A percentile compares a stretch with the other conserved stretches of the same genome.
Evolutionary conservation across 2,113 vertebrate species (phyloP).

Genomic region (Anser cygnoides): DNA sequence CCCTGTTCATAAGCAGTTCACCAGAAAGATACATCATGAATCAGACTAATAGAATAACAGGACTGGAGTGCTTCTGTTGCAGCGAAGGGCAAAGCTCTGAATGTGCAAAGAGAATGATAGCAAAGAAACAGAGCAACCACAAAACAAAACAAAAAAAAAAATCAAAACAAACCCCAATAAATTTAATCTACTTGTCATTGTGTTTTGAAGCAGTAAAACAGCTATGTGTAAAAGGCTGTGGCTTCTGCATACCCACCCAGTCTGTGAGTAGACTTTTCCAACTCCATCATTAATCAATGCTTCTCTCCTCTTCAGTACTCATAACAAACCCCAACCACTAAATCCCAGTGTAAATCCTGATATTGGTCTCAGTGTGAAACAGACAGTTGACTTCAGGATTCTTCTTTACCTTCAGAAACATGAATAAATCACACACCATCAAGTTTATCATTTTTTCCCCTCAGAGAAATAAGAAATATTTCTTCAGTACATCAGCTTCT

Average conservation of each 20-base stretch:
- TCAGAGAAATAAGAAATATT: conserved; percentile 79
- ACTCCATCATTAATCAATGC: conserved; percentile 36
- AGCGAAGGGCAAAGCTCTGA: not conserved
- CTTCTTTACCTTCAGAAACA: conserved; percentile 71
- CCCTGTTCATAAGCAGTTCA: not conserved
- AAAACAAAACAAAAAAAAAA: not conserved
- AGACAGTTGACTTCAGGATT: conserved; percentile 63
- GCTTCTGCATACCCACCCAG: conserved; percentile 13
- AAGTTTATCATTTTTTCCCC: conserved; percentile 78
- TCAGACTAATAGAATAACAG: rapidly evolving
- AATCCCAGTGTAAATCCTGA: conserved; percentile 44
- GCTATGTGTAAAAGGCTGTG: conserved; percentile 14
- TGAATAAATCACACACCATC: conserved; percentile 80
- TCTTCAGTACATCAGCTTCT: conserved; percentile 76
- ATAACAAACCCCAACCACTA: conserved; percentile 35
- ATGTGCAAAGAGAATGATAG: not conserved
- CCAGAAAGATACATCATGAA: not conserved
- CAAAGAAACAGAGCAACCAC: not conserved
- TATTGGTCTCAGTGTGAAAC: conserved; percentile 30
- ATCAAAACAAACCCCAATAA: not conserved
- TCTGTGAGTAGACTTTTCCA: conserved; percentile 19
- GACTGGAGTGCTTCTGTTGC: not conserved
- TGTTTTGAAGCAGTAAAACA: conserved; percentile 14
- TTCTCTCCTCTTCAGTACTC: conserved; percentile 19
- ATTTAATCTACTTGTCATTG: conserved; percentile 26